Base-by-base conservation (phyloP, 2,797 vertebrate genomes). In the Liasis olivaceus region DNA sequence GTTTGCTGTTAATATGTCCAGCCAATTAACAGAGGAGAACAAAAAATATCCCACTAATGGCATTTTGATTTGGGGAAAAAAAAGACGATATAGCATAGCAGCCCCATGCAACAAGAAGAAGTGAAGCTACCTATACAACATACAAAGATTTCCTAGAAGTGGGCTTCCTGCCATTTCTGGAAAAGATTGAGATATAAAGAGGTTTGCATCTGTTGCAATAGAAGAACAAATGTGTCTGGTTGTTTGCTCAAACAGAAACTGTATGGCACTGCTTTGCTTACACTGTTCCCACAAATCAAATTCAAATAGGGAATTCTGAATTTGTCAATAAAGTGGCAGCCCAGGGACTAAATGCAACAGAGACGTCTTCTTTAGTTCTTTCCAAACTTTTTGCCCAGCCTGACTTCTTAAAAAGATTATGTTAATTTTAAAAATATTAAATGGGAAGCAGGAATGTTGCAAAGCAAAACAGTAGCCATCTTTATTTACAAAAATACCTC, bases 11-110 rank as follows among this genome's bases (percentile, higher is more conserved):
- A 31, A 69, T 88, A 91, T 94, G 59, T 24, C 91, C 26, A 90
- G 15, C 93, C 95, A 94, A 94, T 91, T 56, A 9, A 90, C 90
- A 90, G 51, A 47, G 89, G 42, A 47, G 20, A 47, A 47, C 7
- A 93, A 92, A 81, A 47, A 95, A 91, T 66, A 28, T 28, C 0
- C 89, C 94, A 87, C 17, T 63, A 89, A 2, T 58, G 60, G 7
- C 56, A 85, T 90, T 92, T 90, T 47, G 72, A 81, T 42, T 91
- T 90, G 24, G 66, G 91, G 87, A 91, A 69, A 81, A 95, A 97
- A 95, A 42, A 95, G 95, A 91, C 58, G 85, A 93, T 90, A 92
- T 85, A 93, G 90, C 64, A 90, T 36, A 69, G 2, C 89, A 85
- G 91, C 28, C 17, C 85, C 88, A 87, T 31, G 90, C 91, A 36